A percentile compares a stretch with the other conserved stretches of the same genome.
Conservation (phyloP, 2,797 vertebrate genomes). For the Bradypodion ventrale region DNA sequence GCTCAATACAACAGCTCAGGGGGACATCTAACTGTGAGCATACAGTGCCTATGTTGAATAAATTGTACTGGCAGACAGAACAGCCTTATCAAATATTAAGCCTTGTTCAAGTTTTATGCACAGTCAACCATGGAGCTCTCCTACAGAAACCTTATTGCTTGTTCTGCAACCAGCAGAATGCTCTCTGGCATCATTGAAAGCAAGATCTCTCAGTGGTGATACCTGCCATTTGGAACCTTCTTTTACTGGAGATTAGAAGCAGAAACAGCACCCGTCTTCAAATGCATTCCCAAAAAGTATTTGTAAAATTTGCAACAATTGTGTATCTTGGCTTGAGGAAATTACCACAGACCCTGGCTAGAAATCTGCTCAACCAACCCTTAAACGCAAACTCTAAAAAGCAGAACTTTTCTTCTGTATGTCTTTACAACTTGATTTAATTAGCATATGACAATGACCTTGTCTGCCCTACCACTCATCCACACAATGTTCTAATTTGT, state of each 20-base stretch:
- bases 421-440: rapidly evolving
- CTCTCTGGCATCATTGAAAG: neutral
- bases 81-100: too few species aligned
- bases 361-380: neutral
- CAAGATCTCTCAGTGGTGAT: neutral
- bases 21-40: neutral
- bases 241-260: too few species aligned
- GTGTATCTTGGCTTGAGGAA: neutral
- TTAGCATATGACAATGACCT: neutral
- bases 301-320: neutral
- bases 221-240: too few species aligned
- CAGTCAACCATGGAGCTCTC: too few species aligned
- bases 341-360: neutral
- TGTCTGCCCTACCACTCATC: neutral
- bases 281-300: too few species aligned
- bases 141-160: too few species aligned
- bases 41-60: neutral
- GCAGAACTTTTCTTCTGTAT: neutral
- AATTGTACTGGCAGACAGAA: neutral
- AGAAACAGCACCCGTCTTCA: too few species aligned
- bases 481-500: neutral
- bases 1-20: neutral
- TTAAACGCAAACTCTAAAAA: neutral
- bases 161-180: neutral
- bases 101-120: too few species aligned